These are phyloP conservation scores for Choloepus didactylus DNA, from an alignment of 2,797 vertebrate species.

Conservation along the genomic window DNA sequence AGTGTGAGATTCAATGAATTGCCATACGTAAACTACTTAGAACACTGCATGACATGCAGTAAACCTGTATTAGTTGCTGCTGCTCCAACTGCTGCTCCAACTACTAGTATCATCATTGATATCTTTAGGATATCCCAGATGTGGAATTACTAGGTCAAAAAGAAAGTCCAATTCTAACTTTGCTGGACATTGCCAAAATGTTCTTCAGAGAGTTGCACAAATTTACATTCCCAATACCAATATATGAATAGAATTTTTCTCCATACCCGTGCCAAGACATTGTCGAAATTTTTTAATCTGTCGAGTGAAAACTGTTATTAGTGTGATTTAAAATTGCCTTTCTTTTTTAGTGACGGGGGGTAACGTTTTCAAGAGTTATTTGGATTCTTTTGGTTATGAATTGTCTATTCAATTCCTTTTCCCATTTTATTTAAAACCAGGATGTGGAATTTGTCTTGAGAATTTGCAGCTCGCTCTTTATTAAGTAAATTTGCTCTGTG, in stretches of 20 bases:
- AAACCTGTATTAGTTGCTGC: background rate
- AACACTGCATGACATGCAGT: background rate
- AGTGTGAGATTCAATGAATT: background rate
- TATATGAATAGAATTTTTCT: background rate
- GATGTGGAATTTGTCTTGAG: background rate
- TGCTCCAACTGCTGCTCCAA: background rate
- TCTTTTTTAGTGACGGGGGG: background rate
- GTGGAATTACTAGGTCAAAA: conserved; percentile 7
- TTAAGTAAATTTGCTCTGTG: background rate
- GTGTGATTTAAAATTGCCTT: conserved; percentile 16
- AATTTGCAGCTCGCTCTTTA: background rate
- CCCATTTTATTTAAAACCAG: conserved; percentile 49
- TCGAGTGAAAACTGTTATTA: background rate
- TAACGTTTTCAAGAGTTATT: background rate
- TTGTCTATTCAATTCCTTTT: background rate
- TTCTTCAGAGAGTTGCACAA: background rate
- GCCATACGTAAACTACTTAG: background rate
- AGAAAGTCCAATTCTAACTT: background rate
- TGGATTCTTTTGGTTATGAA: background rate
- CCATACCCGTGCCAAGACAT: background rate
- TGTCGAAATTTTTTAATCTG: background rate
- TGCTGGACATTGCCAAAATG: background rate
- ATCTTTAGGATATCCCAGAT: background rate
- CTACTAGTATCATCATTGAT: background rate
- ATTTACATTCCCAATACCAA: background rate